phyloP scores from a whole-genome alignment of 1,140 invertebrate genomes.

The Sitodiplosis mosellana region DNA sequence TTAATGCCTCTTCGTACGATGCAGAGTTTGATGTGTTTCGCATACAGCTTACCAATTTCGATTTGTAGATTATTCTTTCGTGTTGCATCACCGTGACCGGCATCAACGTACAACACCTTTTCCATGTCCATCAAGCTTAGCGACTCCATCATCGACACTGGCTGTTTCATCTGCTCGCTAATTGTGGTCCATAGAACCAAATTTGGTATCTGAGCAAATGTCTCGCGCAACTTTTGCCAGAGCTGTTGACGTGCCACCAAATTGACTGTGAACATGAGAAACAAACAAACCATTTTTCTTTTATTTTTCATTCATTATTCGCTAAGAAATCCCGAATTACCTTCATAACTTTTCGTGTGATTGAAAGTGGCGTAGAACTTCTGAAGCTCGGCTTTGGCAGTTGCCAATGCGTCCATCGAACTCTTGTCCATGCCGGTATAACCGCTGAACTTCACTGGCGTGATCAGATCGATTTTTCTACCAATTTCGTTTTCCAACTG shows the following conservation, averaged over 20 bases:
- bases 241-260: background rate
- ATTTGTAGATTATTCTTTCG: no score
- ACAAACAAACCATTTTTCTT: background rate
- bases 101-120: no score
- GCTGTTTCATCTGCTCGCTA: background rate
- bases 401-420: background rate
- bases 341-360: background rate
- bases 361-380: background rate
- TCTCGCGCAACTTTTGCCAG: background rate
- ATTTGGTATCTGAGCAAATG: background rate
- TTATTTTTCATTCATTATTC: background rate
- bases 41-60: no score
- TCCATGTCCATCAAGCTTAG: no score
- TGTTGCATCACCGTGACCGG: no score
- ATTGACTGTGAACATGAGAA: background rate
- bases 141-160: no score
- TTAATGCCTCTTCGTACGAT: no score
- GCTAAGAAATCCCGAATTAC: background rate
- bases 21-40: no score
- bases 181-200: background rate
- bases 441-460: background rate
- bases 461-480: background rate
- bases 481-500: background rate
- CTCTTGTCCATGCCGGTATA: background rate
- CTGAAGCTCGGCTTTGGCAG: background rate